These are phyloP conservation scores for Cardinalis cardinalis DNA, from an alignment of 2,113 vertebrate genomes.

Conservation along the genomic window DNA sequence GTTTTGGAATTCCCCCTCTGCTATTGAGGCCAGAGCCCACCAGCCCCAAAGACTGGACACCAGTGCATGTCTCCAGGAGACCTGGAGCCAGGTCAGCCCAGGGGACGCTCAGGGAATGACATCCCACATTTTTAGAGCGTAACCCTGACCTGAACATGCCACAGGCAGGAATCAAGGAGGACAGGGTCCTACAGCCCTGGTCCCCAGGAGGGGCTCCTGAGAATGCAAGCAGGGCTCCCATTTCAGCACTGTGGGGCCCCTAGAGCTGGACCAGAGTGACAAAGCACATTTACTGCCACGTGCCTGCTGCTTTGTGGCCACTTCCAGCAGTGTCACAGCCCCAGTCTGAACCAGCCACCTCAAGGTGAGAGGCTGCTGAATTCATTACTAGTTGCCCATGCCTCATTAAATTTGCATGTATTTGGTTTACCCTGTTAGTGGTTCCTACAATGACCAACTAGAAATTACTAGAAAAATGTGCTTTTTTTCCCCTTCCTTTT, in stretches of 20 bases:
- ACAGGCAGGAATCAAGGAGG: background rate
- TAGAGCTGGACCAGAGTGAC: background rate
- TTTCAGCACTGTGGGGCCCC: background rate
- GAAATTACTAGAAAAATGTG: background rate
- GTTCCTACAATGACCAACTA: constrained; percentile 7
- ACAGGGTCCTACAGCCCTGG: rapidly evolving
- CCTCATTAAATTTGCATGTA: constrained; percentile 47
- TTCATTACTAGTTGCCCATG: background rate
- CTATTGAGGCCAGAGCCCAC: rapidly evolving
- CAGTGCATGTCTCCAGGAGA: background rate
- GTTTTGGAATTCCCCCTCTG: background rate
- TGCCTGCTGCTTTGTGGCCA: background rate
- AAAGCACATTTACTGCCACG: background rate
- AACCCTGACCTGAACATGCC: background rate
- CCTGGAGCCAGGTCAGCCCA: background rate
- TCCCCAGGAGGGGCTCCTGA: background rate
- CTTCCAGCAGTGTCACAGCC: background rate
- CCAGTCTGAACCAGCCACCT: background rate
- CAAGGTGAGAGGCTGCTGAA: constrained; percentile 26
- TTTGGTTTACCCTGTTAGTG: constrained; percentile 14
- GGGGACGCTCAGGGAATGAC: background rate
- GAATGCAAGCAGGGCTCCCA: background rate
- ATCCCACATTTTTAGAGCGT: rapidly evolving
- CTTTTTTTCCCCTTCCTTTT: background rate
- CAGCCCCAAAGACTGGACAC: background rate